These are phyloP conservation scores for Micronycteris hirsuta DNA, from an alignment of 2,113 vertebrate species.

Conservation along the genomic window DNA sequence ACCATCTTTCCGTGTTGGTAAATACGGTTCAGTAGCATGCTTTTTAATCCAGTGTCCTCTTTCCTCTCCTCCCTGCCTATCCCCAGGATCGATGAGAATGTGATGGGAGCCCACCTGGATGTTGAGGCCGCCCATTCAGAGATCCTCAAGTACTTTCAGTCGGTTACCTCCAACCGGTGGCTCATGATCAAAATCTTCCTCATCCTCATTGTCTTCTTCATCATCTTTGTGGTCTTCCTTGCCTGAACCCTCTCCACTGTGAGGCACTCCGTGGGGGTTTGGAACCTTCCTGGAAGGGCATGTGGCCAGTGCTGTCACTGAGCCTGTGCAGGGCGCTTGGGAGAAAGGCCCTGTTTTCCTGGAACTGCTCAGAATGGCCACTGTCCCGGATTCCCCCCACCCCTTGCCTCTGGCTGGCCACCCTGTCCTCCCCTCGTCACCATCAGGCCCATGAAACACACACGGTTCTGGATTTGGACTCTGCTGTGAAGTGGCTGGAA, in stretches of 20 bases:
- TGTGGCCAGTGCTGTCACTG: conserved; percentile 30
- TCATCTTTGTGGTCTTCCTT: conserved; percentile 95
- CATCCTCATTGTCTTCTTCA: conserved; percentile 93
- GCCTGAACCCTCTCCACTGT: conserved; percentile 80
- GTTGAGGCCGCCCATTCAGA: conserved; percentile 92
- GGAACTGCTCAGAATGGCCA: conserved; percentile 59
- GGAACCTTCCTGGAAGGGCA: conserved; percentile 24
- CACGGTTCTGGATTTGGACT: conserved; percentile 72
- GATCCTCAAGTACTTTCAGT: conserved; percentile 96
- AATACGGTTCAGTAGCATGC: neutral
- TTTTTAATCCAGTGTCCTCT: neutral
- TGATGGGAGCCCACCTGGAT: conserved; percentile 92
- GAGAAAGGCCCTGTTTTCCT: conserved; percentile 50
- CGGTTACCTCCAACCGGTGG: conserved; percentile 95
- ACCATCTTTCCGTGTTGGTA: neutral
- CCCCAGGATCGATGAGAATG: conserved; percentile 90
- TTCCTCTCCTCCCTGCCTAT: neutral
- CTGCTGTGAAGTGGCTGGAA: conserved; percentile 65
- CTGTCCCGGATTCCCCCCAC: neutral
- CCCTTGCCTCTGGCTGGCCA: neutral
- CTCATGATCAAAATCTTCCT: conserved; percentile 98
- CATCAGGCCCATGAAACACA: conserved; percentile 28
- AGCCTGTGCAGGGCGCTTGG: conserved; percentile 55
- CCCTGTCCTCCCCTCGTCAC: neutral
- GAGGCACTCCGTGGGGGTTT: conserved; percentile 6